These are phyloP conservation scores for Hydrozoanthus gracilis DNA, from an alignment of 92 coral and sea anemone species.

Conservation along the genomic window DNA sequence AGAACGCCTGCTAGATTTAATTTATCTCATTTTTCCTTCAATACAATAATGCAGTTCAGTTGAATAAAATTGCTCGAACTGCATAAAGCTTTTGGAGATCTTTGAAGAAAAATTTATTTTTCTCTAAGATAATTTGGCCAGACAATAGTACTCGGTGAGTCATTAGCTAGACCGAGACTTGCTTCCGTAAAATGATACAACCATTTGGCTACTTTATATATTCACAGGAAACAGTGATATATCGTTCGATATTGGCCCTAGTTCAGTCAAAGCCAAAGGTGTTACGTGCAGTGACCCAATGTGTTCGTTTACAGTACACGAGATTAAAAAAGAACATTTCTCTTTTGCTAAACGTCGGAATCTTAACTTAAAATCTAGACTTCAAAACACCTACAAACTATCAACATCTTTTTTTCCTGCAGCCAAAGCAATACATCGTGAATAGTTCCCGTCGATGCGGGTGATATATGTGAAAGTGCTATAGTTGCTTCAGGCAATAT, in stretches of 20 bases:
- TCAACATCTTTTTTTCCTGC: background rate
- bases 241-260: slow-evolving; percentile 16
- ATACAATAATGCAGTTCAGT: no score
- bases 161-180: no score
- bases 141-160: no score
- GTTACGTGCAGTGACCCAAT: background rate
- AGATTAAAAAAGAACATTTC: background rate
- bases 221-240: slow-evolving; percentile 3
- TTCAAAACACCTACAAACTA: background rate
- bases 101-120: no score
- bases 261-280: no score
- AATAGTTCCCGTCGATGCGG: slow-evolving; percentile 5
- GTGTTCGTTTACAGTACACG: background rate
- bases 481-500: slow-evolving; percentile 3
- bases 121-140: no score
- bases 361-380: background rate
- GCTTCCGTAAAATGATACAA: no score
- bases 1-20: no score
- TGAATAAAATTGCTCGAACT: no score
- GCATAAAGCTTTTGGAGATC: no score
- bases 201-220: no score
- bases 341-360: background rate
- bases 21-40: no score
- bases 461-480: background rate
- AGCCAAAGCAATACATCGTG: background rate